A percentile compares a stretch with the other conserved stretches of the same genome.
Conservation (phyloP, 2,113 vertebrate genomes). For the Lagopus muta region DNA sequence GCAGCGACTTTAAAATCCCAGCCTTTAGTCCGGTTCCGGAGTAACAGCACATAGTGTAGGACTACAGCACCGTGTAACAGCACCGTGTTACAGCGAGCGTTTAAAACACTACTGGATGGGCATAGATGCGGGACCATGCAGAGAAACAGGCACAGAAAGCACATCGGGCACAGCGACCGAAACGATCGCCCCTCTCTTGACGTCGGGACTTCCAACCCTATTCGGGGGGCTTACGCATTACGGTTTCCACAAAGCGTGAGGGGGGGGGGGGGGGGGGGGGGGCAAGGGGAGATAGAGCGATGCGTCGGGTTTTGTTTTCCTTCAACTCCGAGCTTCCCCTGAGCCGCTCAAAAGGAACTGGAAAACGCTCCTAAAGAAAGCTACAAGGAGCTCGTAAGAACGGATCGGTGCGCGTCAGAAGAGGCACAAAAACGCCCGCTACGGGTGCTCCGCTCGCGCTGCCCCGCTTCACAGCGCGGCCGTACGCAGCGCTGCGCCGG, state of each 20-base stretch:
- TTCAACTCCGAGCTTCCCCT: background rate
- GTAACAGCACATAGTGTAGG: background rate
- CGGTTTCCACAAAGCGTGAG: background rate
- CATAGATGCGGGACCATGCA: background rate
- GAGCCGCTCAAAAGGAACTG: rapidly evolving
- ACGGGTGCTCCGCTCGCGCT: background rate
- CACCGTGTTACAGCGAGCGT: background rate
- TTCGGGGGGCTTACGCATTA: background rate
- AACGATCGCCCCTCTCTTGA: background rate
- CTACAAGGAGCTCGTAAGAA: background rate
- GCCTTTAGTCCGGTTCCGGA: background rate
- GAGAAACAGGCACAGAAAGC: background rate
- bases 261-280: no score
- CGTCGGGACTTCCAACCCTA: background rate
- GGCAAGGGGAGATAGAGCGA: background rate
- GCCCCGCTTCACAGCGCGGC: background rate
- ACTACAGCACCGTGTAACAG: background rate
- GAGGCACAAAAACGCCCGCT: background rate
- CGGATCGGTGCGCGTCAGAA: background rate
- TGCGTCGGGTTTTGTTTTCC: background rate
- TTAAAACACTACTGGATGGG: background rate
- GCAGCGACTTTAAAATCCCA: background rate
- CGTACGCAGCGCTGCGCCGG: background rate
- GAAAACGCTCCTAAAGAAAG: background rate
- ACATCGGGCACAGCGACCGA: background rate